Conservation (phyloP, 1,140 invertebrate genomes). For the Papilio dardanus region DNA sequence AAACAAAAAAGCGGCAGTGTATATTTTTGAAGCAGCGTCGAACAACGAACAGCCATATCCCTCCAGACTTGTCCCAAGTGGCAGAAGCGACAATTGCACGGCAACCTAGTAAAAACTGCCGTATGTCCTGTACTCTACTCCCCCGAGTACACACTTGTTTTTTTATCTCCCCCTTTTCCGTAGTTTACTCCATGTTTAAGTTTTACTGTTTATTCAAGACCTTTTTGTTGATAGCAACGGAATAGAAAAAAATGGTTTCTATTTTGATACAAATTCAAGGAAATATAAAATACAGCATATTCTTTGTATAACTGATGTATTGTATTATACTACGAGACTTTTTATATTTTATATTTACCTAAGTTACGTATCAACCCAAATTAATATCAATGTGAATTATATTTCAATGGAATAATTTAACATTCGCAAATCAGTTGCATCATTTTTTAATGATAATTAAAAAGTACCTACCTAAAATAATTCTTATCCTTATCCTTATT, state of each 20-base stretch:
- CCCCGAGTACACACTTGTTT: constrained; percentile 51
- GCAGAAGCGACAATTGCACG: constrained; percentile 56
- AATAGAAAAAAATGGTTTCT: not conserved
- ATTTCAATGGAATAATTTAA: too few species aligned
- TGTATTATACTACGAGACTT: too few species aligned
- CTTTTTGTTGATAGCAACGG: constrained; percentile 24
- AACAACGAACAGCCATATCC: constrained; percentile 39
- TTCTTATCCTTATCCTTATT: too few species aligned
- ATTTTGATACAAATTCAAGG: not conserved
- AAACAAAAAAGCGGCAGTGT: constrained; percentile 26
- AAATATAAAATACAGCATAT: not conserved
- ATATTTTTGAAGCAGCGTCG: constrained; percentile 38
- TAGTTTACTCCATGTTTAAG: constrained; percentile 54
- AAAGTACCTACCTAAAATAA: too few species aligned
- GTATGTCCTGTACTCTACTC: constrained; percentile 58
- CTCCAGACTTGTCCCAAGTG: constrained; percentile 50
- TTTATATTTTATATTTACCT: too few species aligned
- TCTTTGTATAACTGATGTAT: too few species aligned
- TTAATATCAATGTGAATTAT: too few species aligned
- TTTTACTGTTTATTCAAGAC: constrained; percentile 46
- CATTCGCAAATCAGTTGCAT: too few species aligned
- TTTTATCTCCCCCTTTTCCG: constrained; percentile 50
- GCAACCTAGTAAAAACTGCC: constrained; percentile 58
- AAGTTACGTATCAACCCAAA: too few species aligned
- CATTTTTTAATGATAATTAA: too few species aligned